Conservation (phyloP, 2,797 vertebrate species). For the Carcharodon carcharias region DNA sequence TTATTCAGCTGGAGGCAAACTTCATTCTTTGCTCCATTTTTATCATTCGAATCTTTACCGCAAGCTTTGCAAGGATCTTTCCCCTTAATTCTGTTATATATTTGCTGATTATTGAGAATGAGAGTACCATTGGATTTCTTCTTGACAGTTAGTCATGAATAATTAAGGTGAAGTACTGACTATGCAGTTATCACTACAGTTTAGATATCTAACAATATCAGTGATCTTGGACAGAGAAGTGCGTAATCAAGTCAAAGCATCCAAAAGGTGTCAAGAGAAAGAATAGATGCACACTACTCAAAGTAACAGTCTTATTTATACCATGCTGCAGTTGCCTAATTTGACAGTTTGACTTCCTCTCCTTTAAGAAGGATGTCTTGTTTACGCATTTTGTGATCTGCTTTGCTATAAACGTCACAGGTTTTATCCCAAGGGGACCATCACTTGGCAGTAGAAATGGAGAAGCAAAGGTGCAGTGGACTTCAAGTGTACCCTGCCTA, state of each 20-base stretch:
- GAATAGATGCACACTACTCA: not conserved
- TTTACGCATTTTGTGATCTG: not conserved
- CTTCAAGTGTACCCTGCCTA: not conserved
- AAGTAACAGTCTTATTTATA: not conserved
- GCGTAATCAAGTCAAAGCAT: not conserved
- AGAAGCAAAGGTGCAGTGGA: not conserved
- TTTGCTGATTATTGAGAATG: not conserved
- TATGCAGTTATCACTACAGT: constrained; percentile 14
- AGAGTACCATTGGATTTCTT: not conserved
- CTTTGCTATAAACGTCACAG: not conserved
- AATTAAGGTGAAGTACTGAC: not conserved
- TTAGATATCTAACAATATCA: not conserved
- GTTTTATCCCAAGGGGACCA: not conserved
- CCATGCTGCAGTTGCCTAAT: not conserved
- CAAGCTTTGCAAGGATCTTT: not conserved
- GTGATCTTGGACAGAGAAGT: not conserved
- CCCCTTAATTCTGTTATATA: constrained; percentile 11
- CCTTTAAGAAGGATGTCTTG: not conserved
- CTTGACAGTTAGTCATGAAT: constrained; percentile 4
- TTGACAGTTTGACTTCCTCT: not conserved
- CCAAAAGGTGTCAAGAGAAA: not conserved
- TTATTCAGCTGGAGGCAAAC: constrained; percentile 24
- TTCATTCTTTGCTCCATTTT: not conserved
- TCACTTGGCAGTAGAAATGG: not conserved
- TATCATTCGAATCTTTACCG: not conserved